phyloP scores from a whole-genome alignment of 2,888 invertebrate genomes.

The Orgyia antiqua region DNA sequence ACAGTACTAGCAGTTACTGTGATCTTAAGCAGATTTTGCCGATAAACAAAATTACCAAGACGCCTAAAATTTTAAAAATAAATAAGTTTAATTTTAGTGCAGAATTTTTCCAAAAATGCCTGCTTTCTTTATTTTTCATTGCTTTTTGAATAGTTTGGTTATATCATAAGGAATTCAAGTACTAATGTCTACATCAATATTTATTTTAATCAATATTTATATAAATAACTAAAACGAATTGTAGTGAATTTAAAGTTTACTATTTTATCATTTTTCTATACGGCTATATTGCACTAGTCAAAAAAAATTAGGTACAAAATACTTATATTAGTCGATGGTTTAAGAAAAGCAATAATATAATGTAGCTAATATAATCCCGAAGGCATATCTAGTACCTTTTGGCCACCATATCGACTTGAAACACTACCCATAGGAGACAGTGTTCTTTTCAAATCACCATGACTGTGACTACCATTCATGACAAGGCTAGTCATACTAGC shows the following conservation, averaged over 20 bases:
- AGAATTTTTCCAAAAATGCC: not conserved
- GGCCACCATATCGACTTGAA: slow-evolving; percentile 60
- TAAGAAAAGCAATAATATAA: slow-evolving; percentile 32
- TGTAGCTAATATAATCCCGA: slow-evolving; percentile 82
- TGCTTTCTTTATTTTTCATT: too few species aligned
- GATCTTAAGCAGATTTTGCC: slow-evolving; percentile 75
- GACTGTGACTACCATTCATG: slow-evolving; percentile 61
- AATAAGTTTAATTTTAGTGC: slow-evolving; percentile 13
- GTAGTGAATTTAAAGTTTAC: not conserved
- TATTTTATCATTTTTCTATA: slow-evolving; percentile 26
- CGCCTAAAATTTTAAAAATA: slow-evolving; percentile 31
- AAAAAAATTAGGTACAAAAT: slow-evolving; percentile 56
- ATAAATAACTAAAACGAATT: not conserved
- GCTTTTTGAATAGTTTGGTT: too few species aligned
- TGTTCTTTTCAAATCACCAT: slow-evolving; percentile 64
- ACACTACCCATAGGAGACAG: slow-evolving; percentile 55
- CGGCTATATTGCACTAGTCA: slow-evolving; percentile 70
- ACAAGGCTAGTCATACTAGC: slow-evolving; percentile 70
- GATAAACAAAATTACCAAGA: slow-evolving; percentile 72
- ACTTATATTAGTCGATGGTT: slow-evolving; percentile 75
- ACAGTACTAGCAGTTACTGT: slow-evolving; percentile 26
- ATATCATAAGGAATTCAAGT: too few species aligned
- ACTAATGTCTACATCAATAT: not conserved
- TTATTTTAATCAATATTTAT: too few species aligned
- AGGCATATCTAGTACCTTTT: slow-evolving; percentile 85